Base-by-base conservation (phyloP, 2,888 invertebrate genomes). In the Cephus runcator region DNA sequence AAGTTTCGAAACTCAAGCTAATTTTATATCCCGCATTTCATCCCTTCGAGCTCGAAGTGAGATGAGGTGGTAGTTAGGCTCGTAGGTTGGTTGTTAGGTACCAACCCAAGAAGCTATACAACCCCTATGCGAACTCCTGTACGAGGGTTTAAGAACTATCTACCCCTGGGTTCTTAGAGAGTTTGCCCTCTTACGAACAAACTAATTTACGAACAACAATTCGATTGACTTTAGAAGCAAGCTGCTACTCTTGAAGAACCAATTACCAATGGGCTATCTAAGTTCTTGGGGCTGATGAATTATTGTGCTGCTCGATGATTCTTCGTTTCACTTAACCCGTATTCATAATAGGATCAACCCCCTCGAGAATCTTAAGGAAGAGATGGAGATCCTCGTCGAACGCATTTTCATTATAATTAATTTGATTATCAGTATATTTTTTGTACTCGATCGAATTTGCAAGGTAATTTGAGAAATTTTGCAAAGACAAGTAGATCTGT, bases 191-290 rank as follows among this genome's bases (percentile, higher is more conserved):
- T 80, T 75, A 75, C 77, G 79, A 82, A 80, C 80, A 83, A 85
- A 83, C 83, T 84, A 81, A 84, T 81, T 82, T 83, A 84, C 82
- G 80, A 80, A 81, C 80, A 82, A 75, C 79, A 78, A 80, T 82
- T 81, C 79, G 79, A 85, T 83, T 81, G 81, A 82, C 80, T 83
- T 78, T 75, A 75, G 75, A 75, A 77, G 56, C 81, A 80, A 83
- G 79, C 83, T 77, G 77, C 80, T 77, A 80, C 80, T 82, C 77
- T 69, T 6, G 30, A 69, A 6, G 12, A 69, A 30, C 69, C 69
- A 33, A 69, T n/a, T 69, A 11, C 30, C 30, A 33, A 15, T 12
- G 69, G 69, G 69, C 1, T 15, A 40, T 15, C 15, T 2, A 40
- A 15, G 4, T 15, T 40, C 15, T 2, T 40, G 15, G 40, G 69